These are phyloP conservation scores for Sterrhoptilus dennistouni DNA, from an alignment of 2,113 vertebrate genomes.

Conservation along the genomic window DNA sequence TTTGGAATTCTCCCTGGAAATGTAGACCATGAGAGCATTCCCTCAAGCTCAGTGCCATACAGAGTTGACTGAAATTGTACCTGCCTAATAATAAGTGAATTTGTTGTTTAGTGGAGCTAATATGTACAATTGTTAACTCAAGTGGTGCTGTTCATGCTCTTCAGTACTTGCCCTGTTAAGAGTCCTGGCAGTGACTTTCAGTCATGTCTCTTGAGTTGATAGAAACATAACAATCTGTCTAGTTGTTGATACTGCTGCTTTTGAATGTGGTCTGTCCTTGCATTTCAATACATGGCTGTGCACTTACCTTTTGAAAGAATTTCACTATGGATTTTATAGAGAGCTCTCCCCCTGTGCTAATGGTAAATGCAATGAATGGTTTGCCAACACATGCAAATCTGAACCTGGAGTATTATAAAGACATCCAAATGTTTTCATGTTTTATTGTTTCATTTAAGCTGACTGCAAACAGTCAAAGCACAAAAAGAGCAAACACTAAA, in stretches of 20 bases:
- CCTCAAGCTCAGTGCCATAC: background rate
- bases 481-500: background rate
- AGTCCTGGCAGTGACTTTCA: background rate
- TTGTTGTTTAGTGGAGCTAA: background rate
- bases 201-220: background rate
- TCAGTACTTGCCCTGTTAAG: background rate
- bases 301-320: background rate
- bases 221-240: background rate
- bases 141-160: background rate
- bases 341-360: background rate
- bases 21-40: background rate
- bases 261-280: background rate
- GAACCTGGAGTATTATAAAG: background rate
- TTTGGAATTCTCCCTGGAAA: background rate
- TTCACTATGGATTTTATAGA: background rate
- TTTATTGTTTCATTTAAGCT: background rate
- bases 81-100: background rate
- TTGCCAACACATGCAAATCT: background rate
- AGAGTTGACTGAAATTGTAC: background rate
- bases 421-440: background rate
- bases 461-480: background rate
- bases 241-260: background rate
- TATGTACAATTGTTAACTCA: background rate
- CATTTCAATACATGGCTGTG: background rate
- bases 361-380: background rate